Base-by-base conservation (phyloP, 2,797 vertebrate genomes). In the Sebastes matsubarae region DNA sequence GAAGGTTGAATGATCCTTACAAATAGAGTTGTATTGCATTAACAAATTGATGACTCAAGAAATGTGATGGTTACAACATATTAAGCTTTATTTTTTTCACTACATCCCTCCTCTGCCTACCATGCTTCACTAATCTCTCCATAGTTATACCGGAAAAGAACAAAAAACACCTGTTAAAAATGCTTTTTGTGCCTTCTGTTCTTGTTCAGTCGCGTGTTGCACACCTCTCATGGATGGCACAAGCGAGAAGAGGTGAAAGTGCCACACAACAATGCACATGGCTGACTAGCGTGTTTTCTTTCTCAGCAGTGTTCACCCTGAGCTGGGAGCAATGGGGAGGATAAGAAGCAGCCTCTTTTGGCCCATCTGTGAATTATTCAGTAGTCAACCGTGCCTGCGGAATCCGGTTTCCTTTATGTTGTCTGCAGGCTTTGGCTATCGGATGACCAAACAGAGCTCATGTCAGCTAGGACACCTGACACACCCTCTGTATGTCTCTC, bases 311-410 rank as follows among this genome's bases (percentile, higher is more conserved):
- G 72, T 75, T 77, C 71, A 87, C 50, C 46, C 75, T 77, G 81
- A 92, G 77, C 90, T 68, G 50, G 77, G 79, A 85, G 81, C 83
- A 75, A 86, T 68, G 57, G 27, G 18, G 75, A 83, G 83, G 69
- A 91, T 70, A 86, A 88, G 75, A 90, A 81, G 84, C 76, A 75
- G 85, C 75, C 78, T 91, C 83, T 83, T 54, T 60, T 81, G 83
- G 70, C 80, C 71, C 68, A 54, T 79, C 68, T 71, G 75, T 96
- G 82, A 96, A 96, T 96, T 92, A 96, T 96, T 96, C 86, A 96
- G 76, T 16, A 85, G 82, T 78, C 75, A 79, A 38, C 82, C 58
- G 36, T 85, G 80, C 87, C 88, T 79, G 82, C 77, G 71, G 93
- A 92, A 88, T 96, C 91, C 54, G 11, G 92, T 94, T 95, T 91